Evolutionary conservation across 2,113 vertebrate species (phyloP).

Genomic region (Dromiciops gliroides): DNA sequence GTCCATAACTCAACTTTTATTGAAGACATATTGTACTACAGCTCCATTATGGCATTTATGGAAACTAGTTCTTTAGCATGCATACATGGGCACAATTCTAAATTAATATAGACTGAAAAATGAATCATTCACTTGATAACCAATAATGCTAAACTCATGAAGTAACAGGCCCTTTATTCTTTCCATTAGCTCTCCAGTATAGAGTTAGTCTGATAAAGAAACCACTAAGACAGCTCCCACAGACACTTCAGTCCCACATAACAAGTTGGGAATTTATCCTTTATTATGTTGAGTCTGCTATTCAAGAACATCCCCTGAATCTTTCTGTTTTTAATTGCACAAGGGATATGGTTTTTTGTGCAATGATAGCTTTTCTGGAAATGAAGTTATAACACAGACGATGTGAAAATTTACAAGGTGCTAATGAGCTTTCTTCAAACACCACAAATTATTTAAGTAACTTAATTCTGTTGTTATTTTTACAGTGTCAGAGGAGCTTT

Average conservation of each 20-base stretch:
- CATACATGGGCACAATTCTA: background rate
- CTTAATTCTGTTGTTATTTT: conserved; percentile 74
- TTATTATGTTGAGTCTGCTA: conserved; percentile 52
- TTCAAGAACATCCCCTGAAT: conserved; percentile 62
- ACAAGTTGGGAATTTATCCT: conserved; percentile 37
- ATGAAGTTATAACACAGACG: conserved; percentile 70
- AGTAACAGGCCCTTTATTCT: conserved; percentile 1
- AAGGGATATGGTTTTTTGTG: conserved; percentile 51
- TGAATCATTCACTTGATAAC: conserved; percentile 36
- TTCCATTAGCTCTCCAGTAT: background rate
- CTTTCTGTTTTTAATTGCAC: conserved; percentile 66
- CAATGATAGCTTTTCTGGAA: conserved; percentile 68
- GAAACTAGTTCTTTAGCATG: background rate
- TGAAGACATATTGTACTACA: background rate
- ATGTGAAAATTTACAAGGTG: conserved; percentile 79
- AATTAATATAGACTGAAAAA: background rate
- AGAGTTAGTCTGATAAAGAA: background rate
- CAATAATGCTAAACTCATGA: conserved; percentile 3
- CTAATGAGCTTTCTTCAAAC: conserved; percentile 81
- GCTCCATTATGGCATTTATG: background rate
- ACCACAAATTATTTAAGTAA: conserved; percentile 78
- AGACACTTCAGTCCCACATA: conserved; percentile 36
- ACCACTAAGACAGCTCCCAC: conserved; percentile 21
- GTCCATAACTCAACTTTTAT: background rate
- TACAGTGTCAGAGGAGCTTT: conserved; percentile 72